Evolutionary conservation across 2,888 invertebrate genomes (phyloP).

Genomic region (Synanthedon formicaeformis): DNA sequence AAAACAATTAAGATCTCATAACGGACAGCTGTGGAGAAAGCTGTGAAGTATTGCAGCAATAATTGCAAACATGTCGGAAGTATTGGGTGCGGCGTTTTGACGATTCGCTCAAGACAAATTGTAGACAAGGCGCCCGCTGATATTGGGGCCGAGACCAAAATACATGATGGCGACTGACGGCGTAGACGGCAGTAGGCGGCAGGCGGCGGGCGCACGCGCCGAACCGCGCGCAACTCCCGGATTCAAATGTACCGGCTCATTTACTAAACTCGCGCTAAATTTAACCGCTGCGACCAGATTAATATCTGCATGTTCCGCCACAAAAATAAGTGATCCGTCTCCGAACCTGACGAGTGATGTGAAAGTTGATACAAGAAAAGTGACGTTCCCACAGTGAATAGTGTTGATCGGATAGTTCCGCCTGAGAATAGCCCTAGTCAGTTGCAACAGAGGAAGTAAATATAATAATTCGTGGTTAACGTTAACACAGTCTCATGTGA

Average conservation of each 20-base stretch:
- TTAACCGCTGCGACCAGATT: slow-evolving; percentile 63
- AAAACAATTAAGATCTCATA: too few species aligned
- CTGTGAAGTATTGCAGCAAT: slow-evolving; percentile 3
- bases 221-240: slow-evolving; percentile 52
- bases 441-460: slow-evolving; percentile 39
- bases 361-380: slow-evolving; percentile 33
- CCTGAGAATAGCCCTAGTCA: slow-evolving; percentile 16
- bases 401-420: slow-evolving; percentile 34
- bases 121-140: slow-evolving; percentile 57
- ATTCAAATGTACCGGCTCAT: slow-evolving; percentile 51
- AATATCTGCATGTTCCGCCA: slow-evolving; percentile 56
- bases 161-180: slow-evolving; percentile 46
- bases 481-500: slow-evolving; percentile 43
- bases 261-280: slow-evolving; percentile 54
- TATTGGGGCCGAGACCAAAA: slow-evolving; percentile 69
- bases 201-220: slow-evolving; percentile 62
- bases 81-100: slow-evolving; percentile 47
- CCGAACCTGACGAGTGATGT: slow-evolving; percentile 38
- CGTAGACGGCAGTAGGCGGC: slow-evolving; percentile 61
- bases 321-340: slow-evolving; percentile 48
- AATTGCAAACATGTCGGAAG: slow-evolving; percentile 49
- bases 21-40: neutral
- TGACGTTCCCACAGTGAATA: slow-evolving; percentile 28
- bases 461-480: slow-evolving; percentile 35
- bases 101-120: slow-evolving; percentile 62